A percentile compares a stretch with the other conserved stretches of the same genome.
phyloP scores from a whole-genome alignment of 1,140 invertebrate species.

The Leptopilina boulardi region DNA sequence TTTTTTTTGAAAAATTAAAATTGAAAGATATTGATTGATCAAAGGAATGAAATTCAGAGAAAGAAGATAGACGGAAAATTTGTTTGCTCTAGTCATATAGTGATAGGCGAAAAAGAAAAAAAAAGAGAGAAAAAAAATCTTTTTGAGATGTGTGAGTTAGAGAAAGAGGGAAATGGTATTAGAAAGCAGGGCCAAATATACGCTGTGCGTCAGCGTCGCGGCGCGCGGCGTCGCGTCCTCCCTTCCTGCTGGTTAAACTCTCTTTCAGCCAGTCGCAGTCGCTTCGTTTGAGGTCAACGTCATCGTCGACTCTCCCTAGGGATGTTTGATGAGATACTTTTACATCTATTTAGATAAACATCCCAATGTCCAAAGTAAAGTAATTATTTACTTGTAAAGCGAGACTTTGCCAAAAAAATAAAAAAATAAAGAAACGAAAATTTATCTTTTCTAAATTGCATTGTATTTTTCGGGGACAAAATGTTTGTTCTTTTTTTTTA shows the following conservation, averaged over 20 bases:
- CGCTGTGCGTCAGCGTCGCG: constrained; percentile 71
- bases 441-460: not conserved
- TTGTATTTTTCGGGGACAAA: not conserved
- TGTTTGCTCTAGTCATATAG: constrained; percentile 17
- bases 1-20: too few species aligned
- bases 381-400: not conserved
- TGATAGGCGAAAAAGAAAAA: constrained; percentile 33
- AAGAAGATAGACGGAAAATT: constrained; percentile 5
- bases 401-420: not conserved
- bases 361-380: not conserved
- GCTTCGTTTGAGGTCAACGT: constrained; percentile 69
- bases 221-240: constrained; percentile 70
- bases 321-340: constrained; percentile 29
- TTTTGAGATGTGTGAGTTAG: constrained; percentile 38
- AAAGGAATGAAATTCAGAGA: not conserved
- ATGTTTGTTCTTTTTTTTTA: not conserved
- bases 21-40: not conserved
- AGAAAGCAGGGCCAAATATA: constrained; percentile 59
- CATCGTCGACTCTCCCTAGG: constrained; percentile 47
- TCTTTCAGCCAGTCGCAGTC: constrained; percentile 53
- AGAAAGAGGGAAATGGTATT: not conserved
- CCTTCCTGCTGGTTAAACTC: constrained; percentile 63
- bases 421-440: too few species aligned
- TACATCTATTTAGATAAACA: constrained; percentile 31
- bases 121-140: constrained; percentile 19